Base-by-base conservation (phyloP, 2,113 vertebrate species). In the Sapajus apella region DNA sequence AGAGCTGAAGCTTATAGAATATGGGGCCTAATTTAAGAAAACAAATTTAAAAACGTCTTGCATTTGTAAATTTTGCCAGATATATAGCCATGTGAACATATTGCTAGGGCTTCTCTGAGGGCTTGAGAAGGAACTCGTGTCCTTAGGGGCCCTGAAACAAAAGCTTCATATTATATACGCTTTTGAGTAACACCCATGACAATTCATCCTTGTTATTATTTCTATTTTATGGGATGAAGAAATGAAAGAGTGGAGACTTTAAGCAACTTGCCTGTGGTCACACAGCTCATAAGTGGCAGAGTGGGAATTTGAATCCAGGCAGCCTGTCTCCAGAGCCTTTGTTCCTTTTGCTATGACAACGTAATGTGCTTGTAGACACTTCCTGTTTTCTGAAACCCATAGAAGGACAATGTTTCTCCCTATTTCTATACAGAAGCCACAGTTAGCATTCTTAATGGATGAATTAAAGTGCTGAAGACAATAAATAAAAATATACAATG, bases 381-480 rank as follows among this genome's bases (percentile, higher is more conserved):
- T 97, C 75, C 92, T 87, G 66, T 93, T 97, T 87, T 93, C 68
- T 68, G 79, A 96, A 96, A 90, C 37, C 70, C 61, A 77, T 7
- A 45, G 52, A 73, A 40, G 68, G 35, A 27, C 21, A 79, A 32
- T 37, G 40, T 68, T 79, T 94, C 66, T 81, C 80, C n/a, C 79
- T 77, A 73, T 55, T 96, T 90, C 61, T 30, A 13, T 61, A 23
- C 6, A 79, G 45, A 40, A 50, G 4, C 17, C 55, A 13, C 4
- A 58, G 16, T 87, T 83, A 83, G 68, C 21, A 52, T 23, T 76
- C 14, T 40, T 11, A n/a, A 9, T 30, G 21, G 37, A 90, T 66
- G 20, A 75, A 92, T 35, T 79, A 64, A 50, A 82, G 30, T 73
- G 18, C 8, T n/a, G 68, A 47, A 68, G 37, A 83, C 23, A 73